Evolutionary conservation across 2,888 invertebrate genomes (phyloP).

Genomic region (Arrhopalites spinosus): DNA sequence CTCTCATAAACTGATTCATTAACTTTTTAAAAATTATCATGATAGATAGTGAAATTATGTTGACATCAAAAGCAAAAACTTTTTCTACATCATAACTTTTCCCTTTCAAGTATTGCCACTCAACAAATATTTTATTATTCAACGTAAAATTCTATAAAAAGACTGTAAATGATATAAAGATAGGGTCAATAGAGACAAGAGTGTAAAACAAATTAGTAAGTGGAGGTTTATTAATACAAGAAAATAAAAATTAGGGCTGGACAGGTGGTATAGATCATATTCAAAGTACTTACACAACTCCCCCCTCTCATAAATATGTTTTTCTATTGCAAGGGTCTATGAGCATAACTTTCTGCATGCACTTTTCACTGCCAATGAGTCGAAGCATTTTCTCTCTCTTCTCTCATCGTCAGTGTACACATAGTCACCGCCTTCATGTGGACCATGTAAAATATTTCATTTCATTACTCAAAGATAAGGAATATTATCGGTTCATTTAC

Average conservation of each 20-base stretch:
- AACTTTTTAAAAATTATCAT: too few relatives aligned
- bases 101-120: not conserved
- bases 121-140: not conserved
- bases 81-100: not conserved
- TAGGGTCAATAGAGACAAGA: not conserved
- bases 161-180: not conserved
- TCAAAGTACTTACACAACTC: not conserved
- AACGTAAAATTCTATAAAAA: not conserved
- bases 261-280: slow-evolving; percentile 12
- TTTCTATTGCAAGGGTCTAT: slow-evolving; percentile 14
- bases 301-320: slow-evolving; percentile 3
- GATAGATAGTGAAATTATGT: not conserved
- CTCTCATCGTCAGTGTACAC: not conserved
- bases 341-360: slow-evolving; percentile 34
- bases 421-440: slow-evolving; percentile 18
- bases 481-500: slow-evolving; percentile 33
- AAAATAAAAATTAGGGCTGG: not conserved
- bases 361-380: slow-evolving; percentile 47
- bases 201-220: not conserved
- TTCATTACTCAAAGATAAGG: slow-evolving; percentile 26
- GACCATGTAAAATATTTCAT: slow-evolving; percentile 26
- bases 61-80: not conserved
- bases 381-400: slow-evolving; percentile 44
- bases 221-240: not conserved
- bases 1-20: too few relatives aligned